Base-by-base conservation (phyloP, 2,888 invertebrate genomes). In the Thumatha senex region DNA sequence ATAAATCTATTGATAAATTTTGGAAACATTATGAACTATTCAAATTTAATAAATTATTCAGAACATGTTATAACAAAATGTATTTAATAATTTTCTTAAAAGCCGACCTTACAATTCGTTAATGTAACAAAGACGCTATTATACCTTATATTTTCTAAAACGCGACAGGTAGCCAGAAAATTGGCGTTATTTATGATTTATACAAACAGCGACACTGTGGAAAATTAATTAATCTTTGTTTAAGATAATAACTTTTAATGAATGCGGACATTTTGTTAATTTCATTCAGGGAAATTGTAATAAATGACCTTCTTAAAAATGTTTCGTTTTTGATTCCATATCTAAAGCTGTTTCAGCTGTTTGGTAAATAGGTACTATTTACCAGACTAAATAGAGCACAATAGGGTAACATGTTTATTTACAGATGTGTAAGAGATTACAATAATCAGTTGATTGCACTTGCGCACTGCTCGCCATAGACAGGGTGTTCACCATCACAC, bases 121-220 rank as follows among this genome's bases (percentile, higher is more conserved):
- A 51, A 38, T 39, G 18, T 39, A 18, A 46, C 39, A 33, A n/a
- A 31, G 33, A 51, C 53, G 39, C 34, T 34, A 7, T 12, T 50
- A 51, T 55, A 45, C 54, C 55, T 48, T 55, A 50, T 44, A 52
- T 33, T 46, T 48, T 36, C 31, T 48, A 52, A 54, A 58, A 38
- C 18, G 49, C 52, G 53, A 48, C 51, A 56, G 55, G 58, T 46
- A 56, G 40, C 51, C 14, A 48, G 50, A 51, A 74, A 76, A 78
- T 73, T 71, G 54, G 70, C 67, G n/a, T 76, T 24, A 78, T 75
- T 78, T 75, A 76, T 78, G 73, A 75, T 75, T 76, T 64, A 57
- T 73, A 74, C 65, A 74, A 79, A 72, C 70, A 67, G 58, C 62
- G 68, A 69, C 67, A 65, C 61, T 66, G 58, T 75, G 71, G 60